Evolutionary conservation across 2,113 vertebrate genomes (phyloP), one percentile per base, ranked within the genome.

Genomic region (Campylomormyrus tamandua): DNA sequence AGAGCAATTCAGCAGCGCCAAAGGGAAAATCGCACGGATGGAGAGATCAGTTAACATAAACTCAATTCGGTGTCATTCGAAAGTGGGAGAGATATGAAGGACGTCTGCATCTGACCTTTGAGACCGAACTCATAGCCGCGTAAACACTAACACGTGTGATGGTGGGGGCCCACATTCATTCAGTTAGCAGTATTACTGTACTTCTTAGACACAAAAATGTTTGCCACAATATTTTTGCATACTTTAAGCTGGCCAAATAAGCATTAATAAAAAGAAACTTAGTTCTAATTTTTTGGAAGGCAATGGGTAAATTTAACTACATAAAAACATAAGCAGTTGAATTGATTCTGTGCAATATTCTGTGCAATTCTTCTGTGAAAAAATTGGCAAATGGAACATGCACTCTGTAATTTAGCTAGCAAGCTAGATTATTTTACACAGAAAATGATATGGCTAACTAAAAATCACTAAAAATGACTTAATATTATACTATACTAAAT

Each of bases 401-500:
- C 21, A 13, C 83, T 24, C 45, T 50, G 19, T n/a, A 86, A 21
- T 31, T 50, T 21, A 39, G 17, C 46, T 84, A 46, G 3, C 83
- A 86, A 50, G 8, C 9, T 84, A 45, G 83, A 42, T 83, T 19
- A 27, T 66, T 66, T 11, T 27, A 27, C n/a, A 11, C n/a, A 66
- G n/a, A 70, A 70, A 13, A 70, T 70, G 11, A n/a, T n/a, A 27
- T 0, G 21, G 11, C 2, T 91, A 93, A 93, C 24, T n/a, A 93
- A 89, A 50, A 92, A 93, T 92, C 87, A 90, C 87, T 5, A 50
- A 87, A 93, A 91, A 92, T 92, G 86, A 86, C 2, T 91, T 91
- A 94, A 53, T 19, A 5, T 53, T 53, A 53, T 53, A 95, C 94
- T 94, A 11, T 49, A 49, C 13, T 49, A 95, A 94, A 96, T 95